Conservation (phyloP, 2,888 invertebrate species). For the Crioceris asparagi region DNA sequence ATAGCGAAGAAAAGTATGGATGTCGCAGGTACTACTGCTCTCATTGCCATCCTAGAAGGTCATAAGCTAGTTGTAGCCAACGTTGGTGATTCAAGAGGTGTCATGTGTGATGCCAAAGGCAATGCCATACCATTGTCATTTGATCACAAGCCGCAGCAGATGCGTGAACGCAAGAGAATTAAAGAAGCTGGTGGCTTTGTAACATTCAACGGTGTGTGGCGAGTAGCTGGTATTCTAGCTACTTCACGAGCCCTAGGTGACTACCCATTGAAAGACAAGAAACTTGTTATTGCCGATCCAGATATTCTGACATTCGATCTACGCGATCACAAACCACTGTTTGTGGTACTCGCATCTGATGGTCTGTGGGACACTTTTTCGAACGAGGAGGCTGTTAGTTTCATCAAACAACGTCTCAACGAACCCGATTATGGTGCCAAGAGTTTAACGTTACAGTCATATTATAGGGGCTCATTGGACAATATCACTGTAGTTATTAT, state of each 20-base stretch:
- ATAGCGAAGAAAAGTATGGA: conserved; percentile 68
- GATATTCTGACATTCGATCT: conserved; percentile 89
- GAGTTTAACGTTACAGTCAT: conserved; percentile 81
- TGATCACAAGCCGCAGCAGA: conserved; percentile 95
- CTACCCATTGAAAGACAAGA: conserved; percentile 88
- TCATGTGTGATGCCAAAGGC: conserved; percentile 85
- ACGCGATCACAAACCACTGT: conserved; percentile 74
- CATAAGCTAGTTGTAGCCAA: conserved; percentile 83
- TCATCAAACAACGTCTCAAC: conserved; percentile 72
- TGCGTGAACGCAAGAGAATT: conserved; percentile 84
- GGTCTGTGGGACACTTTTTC: conserved; percentile 94
- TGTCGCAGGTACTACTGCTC: conserved; percentile 81
- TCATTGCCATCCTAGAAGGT: conserved; percentile 78
- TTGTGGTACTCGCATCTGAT: conserved; percentile 87
- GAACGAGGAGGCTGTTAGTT: conserved; percentile 89
- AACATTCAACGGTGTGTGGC: conserved; percentile 91
- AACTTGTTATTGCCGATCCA: conserved; percentile 89
- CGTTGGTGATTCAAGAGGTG: conserved; percentile 93
- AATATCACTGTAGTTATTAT: conserved; percentile 92
- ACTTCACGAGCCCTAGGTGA: conserved; percentile 92
- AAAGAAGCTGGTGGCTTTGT: conserved; percentile 93
- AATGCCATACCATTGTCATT: conserved; percentile 86
- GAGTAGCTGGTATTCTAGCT: conserved; percentile 89
- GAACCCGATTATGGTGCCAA: conserved; percentile 87
- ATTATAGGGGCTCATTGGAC: conserved; percentile 84